Conservation (phyloP, 2,888 invertebrate genomes). For the Pedicia rivosa region DNA sequence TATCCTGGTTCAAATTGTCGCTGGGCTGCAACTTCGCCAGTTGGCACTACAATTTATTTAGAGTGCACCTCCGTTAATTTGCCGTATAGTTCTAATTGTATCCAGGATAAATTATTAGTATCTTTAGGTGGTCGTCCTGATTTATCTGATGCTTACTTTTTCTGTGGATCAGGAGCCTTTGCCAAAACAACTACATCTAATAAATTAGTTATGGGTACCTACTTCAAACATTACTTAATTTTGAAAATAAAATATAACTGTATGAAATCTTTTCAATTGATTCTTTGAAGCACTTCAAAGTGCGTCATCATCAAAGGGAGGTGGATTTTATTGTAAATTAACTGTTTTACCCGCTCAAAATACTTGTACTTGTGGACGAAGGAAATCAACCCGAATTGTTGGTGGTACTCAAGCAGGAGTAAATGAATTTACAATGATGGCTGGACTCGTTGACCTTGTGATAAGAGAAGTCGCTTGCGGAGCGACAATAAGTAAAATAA, state of each 20-base stretch:
- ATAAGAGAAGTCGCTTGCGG: constrained; percentile 1
- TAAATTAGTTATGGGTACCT: not conserved
- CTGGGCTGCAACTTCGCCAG: constrained; percentile 33
- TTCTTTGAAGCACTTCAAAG: not conserved
- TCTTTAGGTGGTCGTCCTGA: not conserved
- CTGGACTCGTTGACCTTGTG: constrained; percentile 26
- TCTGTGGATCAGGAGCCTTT: not conserved
- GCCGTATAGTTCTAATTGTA: constrained; percentile 14
- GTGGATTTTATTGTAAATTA: not conserved
- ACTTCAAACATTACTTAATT: too few relatives aligned
- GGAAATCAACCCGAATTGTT: constrained; percentile 26
- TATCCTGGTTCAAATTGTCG: constrained; percentile 27
- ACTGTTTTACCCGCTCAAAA: not conserved
- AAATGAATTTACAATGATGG: constrained; percentile 39
- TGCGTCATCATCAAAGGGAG: not conserved
- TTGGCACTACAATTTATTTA: constrained; percentile 12
- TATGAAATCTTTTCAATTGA: too few relatives aligned
- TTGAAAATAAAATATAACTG: too few relatives aligned
- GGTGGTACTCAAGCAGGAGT: constrained; percentile 33
- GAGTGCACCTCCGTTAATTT: not conserved
- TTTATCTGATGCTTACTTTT: not conserved
- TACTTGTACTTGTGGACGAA: constrained; percentile 3
- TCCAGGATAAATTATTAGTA: not conserved
- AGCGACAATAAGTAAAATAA: constrained; percentile 6
- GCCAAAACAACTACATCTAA: not conserved